A percentile compares a stretch with the other conserved stretches of the same genome.
Conservation (phyloP, 2,113 vertebrate species). For the Choloepus hoffmanni region DNA sequence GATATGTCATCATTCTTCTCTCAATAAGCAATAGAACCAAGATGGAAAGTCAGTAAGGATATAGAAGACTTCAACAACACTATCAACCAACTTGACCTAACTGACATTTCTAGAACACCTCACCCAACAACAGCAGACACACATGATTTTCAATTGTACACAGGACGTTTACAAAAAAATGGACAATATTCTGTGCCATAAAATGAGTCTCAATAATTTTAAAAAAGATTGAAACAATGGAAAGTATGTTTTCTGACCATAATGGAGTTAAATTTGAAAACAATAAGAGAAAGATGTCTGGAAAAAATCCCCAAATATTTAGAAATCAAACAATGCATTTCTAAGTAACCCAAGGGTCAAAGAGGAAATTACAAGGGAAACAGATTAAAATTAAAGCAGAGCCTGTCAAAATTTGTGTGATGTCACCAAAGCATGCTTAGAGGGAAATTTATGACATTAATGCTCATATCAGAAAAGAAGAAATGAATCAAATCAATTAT, state of each 20-base stretch:
- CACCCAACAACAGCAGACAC: neutral
- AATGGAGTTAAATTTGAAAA: neutral
- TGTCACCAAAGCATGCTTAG: neutral
- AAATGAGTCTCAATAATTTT: neutral
- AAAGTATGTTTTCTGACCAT: neutral
- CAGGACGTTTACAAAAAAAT: neutral
- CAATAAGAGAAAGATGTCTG: neutral
- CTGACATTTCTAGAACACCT: neutral
- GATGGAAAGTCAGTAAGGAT: neutral
- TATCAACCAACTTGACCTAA: neutral
- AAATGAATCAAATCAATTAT: neutral
- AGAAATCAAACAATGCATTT: neutral
- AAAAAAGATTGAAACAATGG: neutral
- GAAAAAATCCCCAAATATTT: neutral
- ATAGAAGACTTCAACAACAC: neutral
- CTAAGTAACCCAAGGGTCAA: neutral
- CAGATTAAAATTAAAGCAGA: neutral
- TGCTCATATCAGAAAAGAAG: neutral
- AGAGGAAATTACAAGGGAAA: neutral
- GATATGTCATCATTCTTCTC: neutral
- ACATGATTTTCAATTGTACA: neutral
- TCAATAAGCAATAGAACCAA: neutral
- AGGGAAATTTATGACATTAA: neutral
- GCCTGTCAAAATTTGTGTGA: neutral
- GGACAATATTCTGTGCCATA: neutral